Base-by-base conservation (phyloP, 2,797 vertebrate genomes). In the Adrianichthys oophorus region DNA sequence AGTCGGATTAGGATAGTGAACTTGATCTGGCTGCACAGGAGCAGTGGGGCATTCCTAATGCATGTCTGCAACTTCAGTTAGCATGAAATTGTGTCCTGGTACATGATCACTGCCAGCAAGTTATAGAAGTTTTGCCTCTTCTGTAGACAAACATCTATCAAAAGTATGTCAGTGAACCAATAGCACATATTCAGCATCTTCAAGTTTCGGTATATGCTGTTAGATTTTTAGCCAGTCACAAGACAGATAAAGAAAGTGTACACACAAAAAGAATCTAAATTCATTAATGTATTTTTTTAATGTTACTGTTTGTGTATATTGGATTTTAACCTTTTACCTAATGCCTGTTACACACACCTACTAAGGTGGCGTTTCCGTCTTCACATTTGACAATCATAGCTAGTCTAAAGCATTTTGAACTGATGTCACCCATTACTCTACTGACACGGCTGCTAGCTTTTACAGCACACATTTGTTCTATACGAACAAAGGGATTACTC, bases 21-120 rank as follows among this genome's bases (percentile, higher is more conserved):
- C 55, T 69, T 48, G 23, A 18, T 55, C 64, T 45, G 58, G 57
- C 32, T 32, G 55, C 47, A 60, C 47, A 15, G 23, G 53, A 72
- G 48, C 54, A 48, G 44, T 50, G 47, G 40, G 52, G 46, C 41
- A 15, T 74, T 26, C 50, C 57, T 48, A 46, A 64, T 4, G 51
- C 76, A 50, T 59, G 46, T 52, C 42, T 70, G 14, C 55, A 75
- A 73, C 57, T 76, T 74, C 69, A 59, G 66, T 50, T 64, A 54
- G 52, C 50, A 15, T 68, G 48, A 46, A 59, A 59, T 48, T 24
- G 40, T 17, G 41, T 50, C 64, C 71, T 68, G 70, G 52, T 82
- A 66, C 7, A 41, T 72, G 69, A 90, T 89, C 87, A 90, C 91
- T 92, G 90, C 90, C 90, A 89, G 76, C 46, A 52, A 74, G 69